These are phyloP conservation scores for Andrena chrysosceles DNA, from an alignment of 2,888 invertebrate genomes.

Conservation along the genomic window DNA sequence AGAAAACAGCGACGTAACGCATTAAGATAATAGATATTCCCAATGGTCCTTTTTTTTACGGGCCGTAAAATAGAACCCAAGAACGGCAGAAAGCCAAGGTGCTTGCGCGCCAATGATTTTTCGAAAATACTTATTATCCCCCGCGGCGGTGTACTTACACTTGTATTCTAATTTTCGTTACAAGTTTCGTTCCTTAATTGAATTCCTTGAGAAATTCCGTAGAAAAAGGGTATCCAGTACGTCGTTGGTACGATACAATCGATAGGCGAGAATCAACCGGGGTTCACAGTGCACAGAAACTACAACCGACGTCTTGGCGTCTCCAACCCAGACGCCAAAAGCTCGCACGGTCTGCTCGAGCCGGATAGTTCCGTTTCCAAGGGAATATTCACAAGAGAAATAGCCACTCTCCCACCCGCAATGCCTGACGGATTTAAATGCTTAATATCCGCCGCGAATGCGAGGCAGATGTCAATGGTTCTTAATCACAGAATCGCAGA, in stretches of 20 bases:
- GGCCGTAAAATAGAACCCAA: constrained; percentile 26
- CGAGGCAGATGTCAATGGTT: neutral
- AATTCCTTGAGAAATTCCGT: constrained; percentile 54
- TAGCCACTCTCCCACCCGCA: neutral
- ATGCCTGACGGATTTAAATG: neutral
- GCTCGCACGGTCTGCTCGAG: constrained; percentile 38
- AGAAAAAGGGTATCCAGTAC: constrained; percentile 64
- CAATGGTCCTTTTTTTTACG: constrained; percentile 16
- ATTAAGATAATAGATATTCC: constrained; percentile 19
- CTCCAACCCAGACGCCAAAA: constrained; percentile 75
- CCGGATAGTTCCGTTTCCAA: constrained; percentile 3
- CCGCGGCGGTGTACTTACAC: constrained; percentile 37
- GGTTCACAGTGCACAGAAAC: constrained; percentile 79
- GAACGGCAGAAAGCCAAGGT: constrained; percentile 17
- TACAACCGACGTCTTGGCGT: constrained; percentile 63
- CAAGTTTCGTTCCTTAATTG: constrained; percentile 35
- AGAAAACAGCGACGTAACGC: neutral
- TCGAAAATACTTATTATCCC: constrained; percentile 10
- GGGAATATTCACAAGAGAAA: neutral
- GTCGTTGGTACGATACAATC: constrained; percentile 69
- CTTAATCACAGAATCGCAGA: neutral
- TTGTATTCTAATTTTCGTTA: constrained; percentile 30
- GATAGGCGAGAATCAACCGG: constrained; percentile 75
- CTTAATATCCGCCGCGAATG: neutral
- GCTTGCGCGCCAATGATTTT: constrained; percentile 64